Percentiles rank a stretch among this genome's conserved stretches.
Conservation (phyloP, 2,797 vertebrate genomes). For the Gorsachius magnificus region DNA sequence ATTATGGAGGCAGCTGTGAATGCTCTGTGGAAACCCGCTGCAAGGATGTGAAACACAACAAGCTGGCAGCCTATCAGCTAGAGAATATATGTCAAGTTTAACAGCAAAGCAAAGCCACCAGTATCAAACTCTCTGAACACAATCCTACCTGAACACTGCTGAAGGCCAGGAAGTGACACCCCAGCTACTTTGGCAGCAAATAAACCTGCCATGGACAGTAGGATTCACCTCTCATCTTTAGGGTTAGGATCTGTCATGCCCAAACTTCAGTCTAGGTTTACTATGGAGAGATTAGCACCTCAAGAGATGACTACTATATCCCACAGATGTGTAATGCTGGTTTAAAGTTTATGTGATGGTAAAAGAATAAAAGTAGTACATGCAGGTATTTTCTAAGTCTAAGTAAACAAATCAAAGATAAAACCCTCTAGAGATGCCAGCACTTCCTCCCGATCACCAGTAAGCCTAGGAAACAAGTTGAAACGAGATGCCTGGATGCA, state of each 20-base stretch:
- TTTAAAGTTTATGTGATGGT: not conserved
- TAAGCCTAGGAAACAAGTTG: not conserved
- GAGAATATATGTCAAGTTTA: not conserved
- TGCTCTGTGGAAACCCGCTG: not conserved
- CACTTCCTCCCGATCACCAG: rapidly evolving
- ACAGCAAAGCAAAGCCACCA: not conserved
- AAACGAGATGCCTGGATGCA: not conserved
- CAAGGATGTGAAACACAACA: not conserved
- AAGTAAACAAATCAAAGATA: not conserved
- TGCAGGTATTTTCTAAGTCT: not conserved
- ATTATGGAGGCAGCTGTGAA: not conserved
- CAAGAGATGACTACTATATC: not conserved
- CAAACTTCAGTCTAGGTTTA: not conserved
- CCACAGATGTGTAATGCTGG: not conserved
- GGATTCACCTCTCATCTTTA: not conserved
- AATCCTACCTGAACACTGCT: not conserved
- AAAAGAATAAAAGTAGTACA: not conserved
- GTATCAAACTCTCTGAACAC: not conserved
- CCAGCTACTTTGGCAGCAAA: not conserved
- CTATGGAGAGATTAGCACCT: rapidly evolving
- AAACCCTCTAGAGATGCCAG: not conserved
- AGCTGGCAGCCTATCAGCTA: not conserved
- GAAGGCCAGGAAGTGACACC: not conserved
- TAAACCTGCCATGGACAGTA: not conserved
- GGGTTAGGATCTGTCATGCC: not conserved